Evolutionary conservation across 2,888 invertebrate species (phyloP).

Genomic region (Drosophila dives): DNA sequence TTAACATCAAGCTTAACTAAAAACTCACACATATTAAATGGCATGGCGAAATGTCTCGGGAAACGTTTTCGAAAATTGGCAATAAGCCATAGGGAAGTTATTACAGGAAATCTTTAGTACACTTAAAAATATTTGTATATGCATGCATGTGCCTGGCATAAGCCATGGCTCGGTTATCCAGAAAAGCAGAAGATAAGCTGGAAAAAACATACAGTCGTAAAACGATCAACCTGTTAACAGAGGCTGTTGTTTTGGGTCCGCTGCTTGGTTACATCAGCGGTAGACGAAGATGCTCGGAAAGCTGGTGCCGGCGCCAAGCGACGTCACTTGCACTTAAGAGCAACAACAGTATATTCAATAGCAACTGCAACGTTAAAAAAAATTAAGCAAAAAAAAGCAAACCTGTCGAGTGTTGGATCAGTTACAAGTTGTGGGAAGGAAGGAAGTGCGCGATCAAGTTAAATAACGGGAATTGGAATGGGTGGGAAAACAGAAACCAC

Average conservation of each 20-base stretch:
- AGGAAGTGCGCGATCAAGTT: constrained; percentile 66
- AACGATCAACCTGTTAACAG: constrained; percentile 52
- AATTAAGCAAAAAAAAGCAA: constrained; percentile 21
- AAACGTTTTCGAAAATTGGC: constrained; percentile 11
- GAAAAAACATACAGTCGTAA: constrained; percentile 33
- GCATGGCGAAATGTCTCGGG: constrained; percentile 2
- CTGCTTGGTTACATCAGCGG: constrained; percentile 54
- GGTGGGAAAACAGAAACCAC: constrained; percentile 29
- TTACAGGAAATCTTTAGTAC: constrained; percentile 39
- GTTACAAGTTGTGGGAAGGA: constrained; percentile 44
- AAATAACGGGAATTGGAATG: constrained; percentile 54
- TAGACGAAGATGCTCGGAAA: constrained; percentile 68
- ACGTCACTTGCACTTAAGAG: constrained; percentile 41
- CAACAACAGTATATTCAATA: background rate
- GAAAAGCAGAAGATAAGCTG: constrained; percentile 21
- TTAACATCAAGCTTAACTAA: background rate
- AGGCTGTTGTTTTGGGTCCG: constrained; percentile 19
- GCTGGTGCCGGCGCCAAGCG: constrained; percentile 35
- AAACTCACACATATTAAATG: background rate
- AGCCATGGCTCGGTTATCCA: constrained; percentile 18
- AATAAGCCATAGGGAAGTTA: constrained; percentile 16
- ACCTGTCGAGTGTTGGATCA: constrained; percentile 50
- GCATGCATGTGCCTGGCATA: background rate
- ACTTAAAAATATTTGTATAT: constrained; percentile 29
- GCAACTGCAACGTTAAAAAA: background rate